phyloP scores from a whole-genome alignment of 1,140 invertebrate species.

The Arion vulgaris region DNA sequence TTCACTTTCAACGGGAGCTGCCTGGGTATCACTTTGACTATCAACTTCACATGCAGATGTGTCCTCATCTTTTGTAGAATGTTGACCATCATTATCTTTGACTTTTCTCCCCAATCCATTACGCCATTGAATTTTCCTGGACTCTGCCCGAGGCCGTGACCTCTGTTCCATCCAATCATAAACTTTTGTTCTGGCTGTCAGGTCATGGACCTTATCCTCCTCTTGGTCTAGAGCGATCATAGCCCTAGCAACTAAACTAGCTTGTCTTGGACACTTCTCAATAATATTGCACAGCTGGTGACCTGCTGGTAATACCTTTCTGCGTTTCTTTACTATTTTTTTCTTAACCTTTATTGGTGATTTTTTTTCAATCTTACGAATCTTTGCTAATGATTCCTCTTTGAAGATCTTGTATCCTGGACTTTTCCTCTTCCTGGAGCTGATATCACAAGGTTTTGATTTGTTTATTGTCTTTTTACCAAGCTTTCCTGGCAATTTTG shows the following conservation, averaged over 20 bases:
- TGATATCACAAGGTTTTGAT: background rate
- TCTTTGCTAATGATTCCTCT: slow-evolving; percentile 24
- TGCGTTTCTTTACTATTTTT: slow-evolving; percentile 21
- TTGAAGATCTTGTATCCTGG: slow-evolving; percentile 33
- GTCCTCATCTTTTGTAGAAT: background rate
- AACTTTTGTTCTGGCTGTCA: slow-evolving; percentile 24
- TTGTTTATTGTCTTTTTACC: slow-evolving; percentile 2
- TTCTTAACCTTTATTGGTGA: background rate
- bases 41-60: background rate
- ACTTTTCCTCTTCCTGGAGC: slow-evolving; percentile 15
- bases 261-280: slow-evolving; percentile 38
- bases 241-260: slow-evolving; percentile 33
- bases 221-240: slow-evolving; percentile 39
- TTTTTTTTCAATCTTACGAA: slow-evolving; percentile 31
- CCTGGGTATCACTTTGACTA: background rate
- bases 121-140: slow-evolving; percentile 14
- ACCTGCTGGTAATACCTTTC: slow-evolving; percentile 3
- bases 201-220: background rate
- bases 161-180: slow-evolving; percentile 35
- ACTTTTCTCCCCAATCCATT: slow-evolving; percentile 1
- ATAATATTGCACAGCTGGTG: slow-evolving; percentile 34
- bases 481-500: background rate
- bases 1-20: slow-evolving; percentile 25
- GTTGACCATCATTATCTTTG: slow-evolving; percentile 21
- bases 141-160: background rate